Base-by-base conservation (phyloP, 1,140 invertebrate genomes). In the Platorchestia sp. region DNA sequence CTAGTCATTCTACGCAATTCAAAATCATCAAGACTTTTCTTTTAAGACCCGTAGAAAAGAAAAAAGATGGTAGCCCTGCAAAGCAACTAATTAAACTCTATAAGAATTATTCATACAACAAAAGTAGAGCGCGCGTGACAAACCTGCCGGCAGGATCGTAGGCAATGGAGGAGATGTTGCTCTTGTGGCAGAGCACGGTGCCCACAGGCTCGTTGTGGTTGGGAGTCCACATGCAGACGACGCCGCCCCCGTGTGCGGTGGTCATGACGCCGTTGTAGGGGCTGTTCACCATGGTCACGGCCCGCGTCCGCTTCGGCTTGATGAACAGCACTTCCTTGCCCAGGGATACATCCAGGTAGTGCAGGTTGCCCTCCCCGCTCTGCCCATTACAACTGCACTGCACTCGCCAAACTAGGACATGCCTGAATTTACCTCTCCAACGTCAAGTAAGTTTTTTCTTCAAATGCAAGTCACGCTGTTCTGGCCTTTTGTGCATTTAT, bases 161-260 rank as follows among this genome's bases (percentile, higher is more conserved):
- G 45, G 98, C 98, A 75, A 99, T 97, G 1, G 98, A 98, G 90
- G 98, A 98, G 91, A 99, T 97, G n/a, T 98, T 98, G 59, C 98
- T 98, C 96, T 98, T 97, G 97, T 99, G 99, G 97, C 99, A 99
- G 3, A 99, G 97, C 97, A 99, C 98, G 97, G 99, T 99, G 0
- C 98, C 99, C 86, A 99, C 97, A 43, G 99, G 98, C 96, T 99
- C 98, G 96, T 98, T 98, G 0, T 98, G 97, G 97, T 98, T 99
- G 0, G 99, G 99, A 45, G 99, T 98, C 99, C 99, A 99, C 98
- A 99, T 98, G 27, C 98, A 98, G 0, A 99, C 99, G 42, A 96
- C 97, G 97, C 99, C 99, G 97, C 99, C 99, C 0, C 98, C 97
- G 97, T 99, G 98, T 27, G 99, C 99, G 42, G 99, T 97, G 96